These are phyloP conservation scores for Netelia melanura DNA, from an alignment of 2,888 invertebrate genomes.

Conservation along the genomic window DNA sequence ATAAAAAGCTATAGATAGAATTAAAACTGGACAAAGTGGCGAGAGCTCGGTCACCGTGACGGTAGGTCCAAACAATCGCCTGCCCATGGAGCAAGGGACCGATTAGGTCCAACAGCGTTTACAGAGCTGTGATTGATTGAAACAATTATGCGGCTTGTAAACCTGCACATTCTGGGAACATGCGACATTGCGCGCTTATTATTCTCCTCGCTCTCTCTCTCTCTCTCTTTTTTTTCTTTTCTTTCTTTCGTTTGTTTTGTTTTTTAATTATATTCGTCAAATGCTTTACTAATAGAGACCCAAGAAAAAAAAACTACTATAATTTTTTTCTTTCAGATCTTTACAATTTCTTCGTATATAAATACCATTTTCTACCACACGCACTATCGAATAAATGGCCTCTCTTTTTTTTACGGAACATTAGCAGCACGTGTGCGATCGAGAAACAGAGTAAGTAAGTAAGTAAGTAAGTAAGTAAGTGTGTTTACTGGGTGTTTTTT, in stretches of 20 bases:
- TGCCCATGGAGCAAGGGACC: constrained; percentile 85
- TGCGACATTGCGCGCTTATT: constrained; percentile 45
- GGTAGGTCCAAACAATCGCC: constrained; percentile 85
- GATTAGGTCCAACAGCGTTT: constrained; percentile 84
- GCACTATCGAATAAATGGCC: background rate
- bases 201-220: background rate
- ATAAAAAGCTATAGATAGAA: background rate
- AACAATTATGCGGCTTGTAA: constrained; percentile 83
- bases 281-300: constrained; percentile 3
- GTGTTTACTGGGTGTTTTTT: background rate
- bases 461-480: constrained; percentile 6
- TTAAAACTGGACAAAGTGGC: constrained; percentile 43
- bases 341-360: background rate
- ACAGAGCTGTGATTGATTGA: constrained; percentile 85
- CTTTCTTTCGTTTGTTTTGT: background rate
- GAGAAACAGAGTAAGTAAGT: constrained; percentile 15
- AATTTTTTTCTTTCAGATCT: background rate
- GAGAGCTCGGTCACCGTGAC: constrained; percentile 78
- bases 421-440: constrained; percentile 15
- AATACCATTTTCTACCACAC: constrained; percentile 6
- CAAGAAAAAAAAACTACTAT: background rate
- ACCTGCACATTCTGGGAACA: constrained; percentile 77
- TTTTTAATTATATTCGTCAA: background rate
- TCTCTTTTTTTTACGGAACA: constrained; percentile 6
- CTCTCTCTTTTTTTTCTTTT: background rate